Base-by-base conservation (phyloP, 2,888 invertebrate species). In the Physocephala rufipes region DNA sequence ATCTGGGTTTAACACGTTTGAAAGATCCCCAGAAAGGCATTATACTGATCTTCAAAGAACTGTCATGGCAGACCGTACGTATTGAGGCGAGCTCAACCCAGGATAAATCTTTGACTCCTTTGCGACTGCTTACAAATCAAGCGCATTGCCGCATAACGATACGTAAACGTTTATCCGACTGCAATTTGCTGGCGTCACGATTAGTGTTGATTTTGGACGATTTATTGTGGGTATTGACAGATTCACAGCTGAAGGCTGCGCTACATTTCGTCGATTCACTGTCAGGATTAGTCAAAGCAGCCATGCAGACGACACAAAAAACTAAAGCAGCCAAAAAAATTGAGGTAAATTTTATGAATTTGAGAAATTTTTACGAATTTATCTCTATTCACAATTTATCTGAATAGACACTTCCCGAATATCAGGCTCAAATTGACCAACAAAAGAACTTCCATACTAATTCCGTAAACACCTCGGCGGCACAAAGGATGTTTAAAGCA, bases 21-120 rank as follows among this genome's bases (percentile, higher is more conserved):
- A 95, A 97, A 87, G 96, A 97, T 82, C 90, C 93, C 2, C 91
- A 93, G 75, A 91, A 93, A 75, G 95, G 95, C 55, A 95, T 97
- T 81, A 88, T 99, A 76, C 89, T 99, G 76, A 94, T 99, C 82
- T 99, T 99, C 87, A 99, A 99, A 89, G 95, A 96, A 87, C 87
- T 99, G 69, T 94, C 95, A 83, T 99, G 99, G 99, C 97, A 99
- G 87, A 95, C 96, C 66, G 92, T 99, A 24, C 90, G 97, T 75
- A 94, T 99, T 81, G 98, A 99, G 87, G 98, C 98, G 15, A 93
- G 92, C 81, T 95, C 95, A 72, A 92, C 92, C 64, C 89, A 90
- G 82, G 92, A 92, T 82, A 89, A 89, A 78, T 90, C 90, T 74
- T 87, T 96, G 68, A 96, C 97, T 0, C 99, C 99, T 0, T 87